Evolutionary conservation across 2,888 invertebrate species (phyloP), one percentile per base, ranked within the genome.

Genomic region (Conchocele bisecta): DNA sequence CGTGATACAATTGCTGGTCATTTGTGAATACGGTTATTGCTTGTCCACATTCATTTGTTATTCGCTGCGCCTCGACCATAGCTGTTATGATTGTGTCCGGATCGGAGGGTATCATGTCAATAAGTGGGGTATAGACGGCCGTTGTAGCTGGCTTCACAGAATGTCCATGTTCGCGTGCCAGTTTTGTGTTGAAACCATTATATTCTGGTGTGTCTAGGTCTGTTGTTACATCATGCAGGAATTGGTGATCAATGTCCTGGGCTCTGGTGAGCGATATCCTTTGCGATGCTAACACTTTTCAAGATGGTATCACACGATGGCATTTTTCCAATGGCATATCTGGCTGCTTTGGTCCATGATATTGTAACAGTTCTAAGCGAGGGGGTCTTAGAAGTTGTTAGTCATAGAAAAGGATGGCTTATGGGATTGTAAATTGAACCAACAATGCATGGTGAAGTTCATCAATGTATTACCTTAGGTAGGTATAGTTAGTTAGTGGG

Each of bases 1-100:
- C 67, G 26, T 54, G 42, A 65, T 81, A 79, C 26, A 81, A 53
- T 41, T 81, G 81, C 37, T 69, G 74, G 39, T 81, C 79, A 28
- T 26, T 37, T 4, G 80, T 80, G 29, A 75, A 75, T 35, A 81
- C 44, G 9, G 67, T 57, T 57, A 37, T 72, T 7, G 33, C 39
- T 29, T 68, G 75, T 4, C 72, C 68, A 35, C 50, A 57, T 20
- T 56, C 5, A 13, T 26, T 13, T 20, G 77, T 41, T 9, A 56
- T 28, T 15, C 17, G 17, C 41, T 76, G 59, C 3, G 69, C 63
- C 37, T 58, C 17, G 15, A 13, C n/a, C 59, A 78, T 58, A 11
- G 72, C 63, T 24, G 78, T 78, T 68, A 76, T 66, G 53, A 75
- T 72, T 13, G 69, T 70, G 46, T 60, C 71, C 17, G 68, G 75